A percentile compares a stretch with the other conserved stretches of the same genome.
Conservation (phyloP, 37 sponge, comb jelly and placozoan species). For the Aplysina aerophoba region DNA sequence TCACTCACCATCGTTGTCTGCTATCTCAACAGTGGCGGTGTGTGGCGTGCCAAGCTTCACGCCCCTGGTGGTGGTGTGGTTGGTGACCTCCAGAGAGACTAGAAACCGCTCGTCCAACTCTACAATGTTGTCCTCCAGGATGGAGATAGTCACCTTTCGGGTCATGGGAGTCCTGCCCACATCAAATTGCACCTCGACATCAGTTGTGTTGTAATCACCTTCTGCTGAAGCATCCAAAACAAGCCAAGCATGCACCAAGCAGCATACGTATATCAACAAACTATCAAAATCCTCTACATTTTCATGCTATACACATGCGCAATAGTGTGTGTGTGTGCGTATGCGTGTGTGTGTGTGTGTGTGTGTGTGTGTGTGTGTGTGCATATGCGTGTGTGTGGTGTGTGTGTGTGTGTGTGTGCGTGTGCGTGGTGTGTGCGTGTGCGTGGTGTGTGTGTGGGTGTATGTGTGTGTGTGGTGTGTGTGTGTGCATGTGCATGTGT, state of each 20-base stretch:
- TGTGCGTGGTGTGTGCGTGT: too few species aligned
- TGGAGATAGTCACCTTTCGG: neutral
- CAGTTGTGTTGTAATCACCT: neutral
- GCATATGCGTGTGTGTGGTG: too few species aligned
- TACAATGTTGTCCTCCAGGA: neutral
- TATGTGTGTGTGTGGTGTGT: too few species aligned
- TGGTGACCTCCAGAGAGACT: neutral
- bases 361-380: too few species aligned
- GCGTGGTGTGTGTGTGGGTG: too few species aligned
- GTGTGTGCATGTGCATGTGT: too few species aligned
- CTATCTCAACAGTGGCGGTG: neutral
- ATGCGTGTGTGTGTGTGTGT: too few species aligned
- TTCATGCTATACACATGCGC: too few species aligned
- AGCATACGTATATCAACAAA: neutral
- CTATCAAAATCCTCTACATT: too few species aligned
- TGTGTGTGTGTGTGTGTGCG: too few species aligned
- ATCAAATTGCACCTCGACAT: neutral
- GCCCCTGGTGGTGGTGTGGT: neutral
- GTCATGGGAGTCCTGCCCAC: slow-evolving; percentile 1
- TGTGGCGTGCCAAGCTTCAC: slow-evolving; percentile 1
- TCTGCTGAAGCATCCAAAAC: too few species aligned
- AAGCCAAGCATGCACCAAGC: neutral
- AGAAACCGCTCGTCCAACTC: neutral
- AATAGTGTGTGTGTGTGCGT: too few species aligned
- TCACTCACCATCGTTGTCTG: slow-evolving; percentile 33